Conservation (phyloP, 2,888 invertebrate genomes). For the Apamea anceps region DNA sequence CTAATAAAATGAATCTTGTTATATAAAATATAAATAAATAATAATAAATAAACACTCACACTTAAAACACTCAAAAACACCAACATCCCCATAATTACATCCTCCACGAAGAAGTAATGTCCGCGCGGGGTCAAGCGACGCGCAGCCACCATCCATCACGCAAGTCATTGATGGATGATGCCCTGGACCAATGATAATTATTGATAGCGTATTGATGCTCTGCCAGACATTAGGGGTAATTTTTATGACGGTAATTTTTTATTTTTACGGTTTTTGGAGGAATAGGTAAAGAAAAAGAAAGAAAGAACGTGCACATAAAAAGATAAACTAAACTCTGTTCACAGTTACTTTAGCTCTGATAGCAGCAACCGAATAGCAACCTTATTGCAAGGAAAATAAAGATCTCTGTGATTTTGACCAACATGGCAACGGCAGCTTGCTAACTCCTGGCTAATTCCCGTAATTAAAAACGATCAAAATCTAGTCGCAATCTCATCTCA, state of each 20-base stretch:
- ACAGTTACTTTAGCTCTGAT: too few relatives aligned
- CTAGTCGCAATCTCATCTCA: too few relatives aligned
- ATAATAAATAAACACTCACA: slow-evolving; percentile 6
- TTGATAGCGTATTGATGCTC: slow-evolving; percentile 54
- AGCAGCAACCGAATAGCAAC: too few relatives aligned
- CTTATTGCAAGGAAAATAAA: too few relatives aligned
- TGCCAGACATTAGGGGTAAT: slow-evolving; percentile 34
- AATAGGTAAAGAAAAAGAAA: background rate
- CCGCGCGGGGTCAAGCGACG: slow-evolving; percentile 65
- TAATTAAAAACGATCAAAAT: too few relatives aligned
- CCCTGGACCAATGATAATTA: slow-evolving; percentile 57
- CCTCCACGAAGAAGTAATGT: slow-evolving; percentile 49
- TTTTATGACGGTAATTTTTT: slow-evolving; percentile 32
- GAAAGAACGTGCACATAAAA: background rate
- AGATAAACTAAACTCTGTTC: too few relatives aligned
- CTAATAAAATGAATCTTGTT: too few relatives aligned
- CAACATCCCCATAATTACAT: slow-evolving; percentile 52
- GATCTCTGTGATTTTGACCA: too few relatives aligned
- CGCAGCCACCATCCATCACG: slow-evolving; percentile 62
- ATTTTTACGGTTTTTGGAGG: slow-evolving; percentile 7
- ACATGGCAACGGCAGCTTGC: too few relatives aligned
- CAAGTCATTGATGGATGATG: slow-evolving; percentile 56
- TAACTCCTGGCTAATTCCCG: too few relatives aligned
- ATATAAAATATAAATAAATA: too few relatives aligned
- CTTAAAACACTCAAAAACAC: slow-evolving; percentile 12